Evolutionary conservation across 2,888 invertebrate species (phyloP).

Genomic region (Cryptocephalus primarius): DNA sequence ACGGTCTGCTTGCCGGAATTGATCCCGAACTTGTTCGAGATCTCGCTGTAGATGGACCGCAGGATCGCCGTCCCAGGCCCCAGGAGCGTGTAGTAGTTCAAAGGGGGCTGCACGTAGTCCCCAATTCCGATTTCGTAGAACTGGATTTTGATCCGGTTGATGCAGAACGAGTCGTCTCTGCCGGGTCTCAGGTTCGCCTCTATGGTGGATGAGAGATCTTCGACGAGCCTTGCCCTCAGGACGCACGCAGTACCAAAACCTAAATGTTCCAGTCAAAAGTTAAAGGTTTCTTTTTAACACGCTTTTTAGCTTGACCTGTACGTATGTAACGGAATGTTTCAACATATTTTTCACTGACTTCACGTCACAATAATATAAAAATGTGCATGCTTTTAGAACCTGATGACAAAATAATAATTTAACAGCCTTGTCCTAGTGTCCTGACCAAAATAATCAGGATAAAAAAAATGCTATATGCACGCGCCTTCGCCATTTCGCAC

Average conservation of each 20-base stretch:
- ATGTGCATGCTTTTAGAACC: too few relatives aligned
- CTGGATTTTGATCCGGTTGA: conserved; percentile 23
- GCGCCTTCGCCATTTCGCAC: too few relatives aligned
- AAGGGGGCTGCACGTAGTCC: conserved; percentile 31
- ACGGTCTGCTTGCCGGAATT: conserved; percentile 30
- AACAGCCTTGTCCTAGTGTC: too few relatives aligned
- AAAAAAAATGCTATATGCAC: too few relatives aligned
- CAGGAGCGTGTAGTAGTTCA: conserved; percentile 34
- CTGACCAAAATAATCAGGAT: too few relatives aligned
- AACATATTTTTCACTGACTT: too few relatives aligned
- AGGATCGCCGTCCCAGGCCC: conserved; percentile 34
- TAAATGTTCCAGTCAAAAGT: too few relatives aligned
- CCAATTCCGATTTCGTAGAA: conserved; percentile 22
- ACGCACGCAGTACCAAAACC: conserved; percentile 36
- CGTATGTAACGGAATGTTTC: too few relatives aligned
- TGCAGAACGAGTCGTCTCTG: conserved; percentile 26
- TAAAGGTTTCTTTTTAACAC: too few relatives aligned
- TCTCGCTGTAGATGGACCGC: conserved; percentile 23
- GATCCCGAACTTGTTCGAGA: conserved; percentile 20
- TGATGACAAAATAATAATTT: too few relatives aligned
- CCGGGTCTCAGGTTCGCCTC: conserved; percentile 29
- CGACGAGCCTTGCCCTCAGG: conserved; percentile 27
- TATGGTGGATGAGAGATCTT: conserved; percentile 30
- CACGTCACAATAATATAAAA: too few relatives aligned
- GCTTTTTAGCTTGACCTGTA: too few relatives aligned